These are phyloP conservation scores for Sternarchorhynchus goeldii DNA, from an alignment of 2,797 vertebrate species.

Conservation along the genomic window DNA sequence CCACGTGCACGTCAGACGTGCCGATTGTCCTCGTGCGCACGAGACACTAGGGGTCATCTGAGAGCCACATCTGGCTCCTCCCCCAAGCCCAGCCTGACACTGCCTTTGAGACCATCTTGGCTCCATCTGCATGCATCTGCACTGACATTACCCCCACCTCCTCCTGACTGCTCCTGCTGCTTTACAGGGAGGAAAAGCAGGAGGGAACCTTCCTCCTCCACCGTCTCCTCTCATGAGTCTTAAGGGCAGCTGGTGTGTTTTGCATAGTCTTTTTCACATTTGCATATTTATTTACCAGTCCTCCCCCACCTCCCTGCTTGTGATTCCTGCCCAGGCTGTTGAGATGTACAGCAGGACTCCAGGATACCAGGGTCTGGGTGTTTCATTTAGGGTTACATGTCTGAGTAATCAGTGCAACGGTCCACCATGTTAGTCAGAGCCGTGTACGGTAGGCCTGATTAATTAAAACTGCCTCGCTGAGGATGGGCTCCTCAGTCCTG, in stretches of 20 bases:
- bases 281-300: constrained; percentile 59
- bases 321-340: too few species aligned
- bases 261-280: constrained; percentile 49
- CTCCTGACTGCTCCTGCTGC: too few species aligned
- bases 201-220: too few species aligned
- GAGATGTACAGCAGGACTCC: constrained; percentile 37
- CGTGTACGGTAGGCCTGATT: constrained; percentile 80
- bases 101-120: not conserved
- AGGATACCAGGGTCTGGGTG: constrained; percentile 61
- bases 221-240: constrained; percentile 5
- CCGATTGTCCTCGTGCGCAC: constrained; percentile 24
- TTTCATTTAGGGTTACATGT: constrained; percentile 78
- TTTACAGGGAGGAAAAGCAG: too few species aligned
- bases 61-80: too few species aligned
- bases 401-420: constrained; percentile 73
- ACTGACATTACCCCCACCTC: too few species aligned
- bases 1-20: constrained; percentile 2
- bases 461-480: constrained; percentile 81
- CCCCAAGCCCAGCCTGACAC: too few species aligned
- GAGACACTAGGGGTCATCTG: constrained; percentile 1
- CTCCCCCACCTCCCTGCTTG: too few species aligned
- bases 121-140: constrained; percentile 8
- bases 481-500: constrained; percentile 81
- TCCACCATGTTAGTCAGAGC: constrained; percentile 74
- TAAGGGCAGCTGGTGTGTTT: constrained; percentile 15